phyloP scores from a whole-genome alignment of 2,888 invertebrate genomes.

The Cerastoderma edule region DNA sequence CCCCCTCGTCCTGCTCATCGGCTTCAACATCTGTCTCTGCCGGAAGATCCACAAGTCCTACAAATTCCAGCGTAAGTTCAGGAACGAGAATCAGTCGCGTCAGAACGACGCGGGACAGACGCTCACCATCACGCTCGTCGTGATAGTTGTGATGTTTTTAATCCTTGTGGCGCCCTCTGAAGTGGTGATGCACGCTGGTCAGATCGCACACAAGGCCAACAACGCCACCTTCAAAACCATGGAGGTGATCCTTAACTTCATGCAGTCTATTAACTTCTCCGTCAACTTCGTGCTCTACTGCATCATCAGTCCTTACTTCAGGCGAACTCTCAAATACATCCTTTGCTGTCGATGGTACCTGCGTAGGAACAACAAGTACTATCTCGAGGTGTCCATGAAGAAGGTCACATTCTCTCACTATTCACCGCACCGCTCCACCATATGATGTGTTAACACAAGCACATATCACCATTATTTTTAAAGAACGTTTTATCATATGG shows the following conservation, averaged over 20 bases:
- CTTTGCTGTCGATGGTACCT: constrained; percentile 70
- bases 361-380: constrained; percentile 51
- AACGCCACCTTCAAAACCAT: constrained; percentile 76
- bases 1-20: constrained; percentile 76
- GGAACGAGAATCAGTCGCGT: constrained; percentile 56
- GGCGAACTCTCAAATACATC: constrained; percentile 86
- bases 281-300: constrained; percentile 92
- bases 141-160: constrained; percentile 81
- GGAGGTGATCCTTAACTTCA: constrained; percentile 87
- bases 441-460: constrained; percentile 30
- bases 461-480: too few species aligned
- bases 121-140: constrained; percentile 79
- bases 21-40: constrained; percentile 79
- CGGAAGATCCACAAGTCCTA: constrained; percentile 78
- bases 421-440: constrained; percentile 29
- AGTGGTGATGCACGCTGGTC: constrained; percentile 73
- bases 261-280: constrained; percentile 91
- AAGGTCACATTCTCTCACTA: constrained; percentile 60
- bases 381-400: constrained; percentile 60
- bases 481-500: too few species aligned
- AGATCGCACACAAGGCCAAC: constrained; percentile 68
- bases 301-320: constrained; percentile 90
- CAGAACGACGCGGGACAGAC: constrained; percentile 75
- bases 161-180: constrained; percentile 81
- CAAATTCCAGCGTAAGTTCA: constrained; percentile 73